These are phyloP conservation scores for Psittacula derbiana DNA, from an alignment of 2,797 vertebrate genomes.

Conservation along the genomic window DNA sequence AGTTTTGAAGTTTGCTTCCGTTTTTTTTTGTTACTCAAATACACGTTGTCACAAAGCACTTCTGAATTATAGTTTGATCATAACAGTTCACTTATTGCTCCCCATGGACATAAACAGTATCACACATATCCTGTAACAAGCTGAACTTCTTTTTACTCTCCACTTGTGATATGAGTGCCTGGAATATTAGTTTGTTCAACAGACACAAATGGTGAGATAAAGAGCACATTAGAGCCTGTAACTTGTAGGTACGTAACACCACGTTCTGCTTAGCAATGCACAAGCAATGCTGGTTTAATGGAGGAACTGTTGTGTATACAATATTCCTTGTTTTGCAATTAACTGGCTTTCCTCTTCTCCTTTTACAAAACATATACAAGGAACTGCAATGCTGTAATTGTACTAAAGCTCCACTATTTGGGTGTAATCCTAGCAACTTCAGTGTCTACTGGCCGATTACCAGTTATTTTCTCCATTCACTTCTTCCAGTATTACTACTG, in stretches of 20 bases:
- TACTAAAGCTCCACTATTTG: not conserved
- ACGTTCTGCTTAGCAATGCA: not conserved
- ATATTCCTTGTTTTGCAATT: not conserved
- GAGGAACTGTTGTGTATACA: not conserved
- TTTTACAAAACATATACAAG: not conserved
- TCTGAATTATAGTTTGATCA: not conserved
- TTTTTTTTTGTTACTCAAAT: not conserved
- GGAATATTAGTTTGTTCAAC: not conserved
- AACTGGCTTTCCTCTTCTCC: not conserved
- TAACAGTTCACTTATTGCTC: not conserved
- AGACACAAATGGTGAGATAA: not conserved
- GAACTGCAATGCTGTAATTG: not conserved
- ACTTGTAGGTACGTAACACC: not conserved
- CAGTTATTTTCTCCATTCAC: not conserved
- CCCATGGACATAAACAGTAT: not conserved
- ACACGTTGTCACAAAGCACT: not conserved
- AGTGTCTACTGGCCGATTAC: not conserved
- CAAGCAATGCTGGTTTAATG: not conserved
- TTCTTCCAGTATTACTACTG: not conserved
- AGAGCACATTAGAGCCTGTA: not conserved
- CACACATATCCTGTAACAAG: not conserved
- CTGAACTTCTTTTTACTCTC: not conserved
- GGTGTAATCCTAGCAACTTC: not conserved
- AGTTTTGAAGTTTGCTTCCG: not conserved
- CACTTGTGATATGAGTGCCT: not conserved